Base-by-base conservation (phyloP, 2,888 invertebrate genomes). In the Aethes cnicana region DNA sequence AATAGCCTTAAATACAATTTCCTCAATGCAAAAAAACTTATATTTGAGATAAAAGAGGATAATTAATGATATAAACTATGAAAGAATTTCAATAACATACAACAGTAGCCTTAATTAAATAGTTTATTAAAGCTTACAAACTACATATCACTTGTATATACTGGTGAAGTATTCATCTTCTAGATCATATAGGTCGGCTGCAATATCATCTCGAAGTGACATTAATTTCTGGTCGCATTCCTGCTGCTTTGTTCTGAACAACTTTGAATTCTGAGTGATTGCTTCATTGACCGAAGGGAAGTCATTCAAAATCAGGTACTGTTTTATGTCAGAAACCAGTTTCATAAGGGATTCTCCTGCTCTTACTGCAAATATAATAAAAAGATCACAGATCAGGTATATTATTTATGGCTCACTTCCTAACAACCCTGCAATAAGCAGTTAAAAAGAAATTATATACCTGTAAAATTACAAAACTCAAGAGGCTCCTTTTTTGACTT, bases 261-360 rank as follows among this genome's bases (percentile, higher is more conserved):
- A 81, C 74, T 96, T 95, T 0, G 96, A 96, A 75, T 97, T 98
- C 63, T 96, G 95, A n/a, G 96, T 94, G 58, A 99, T 98, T 0
- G 98, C 97, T 73, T 98, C 98, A 79, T 99, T 99, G 0, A 99
- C 97, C 1, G 98, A 98, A 33, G 98, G 98, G 76, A 99, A 99
- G 84, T 99, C 99, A 80, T 99, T 99, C 12, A 99, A 91, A 68
- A 99, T 98, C 33, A 99, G 90, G 81, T 98, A 99, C 75, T 99
- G 98, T 73, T 99, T 99, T 57, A 99, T 96, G 77, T 99, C 98
- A 0, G 98, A 97, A 0, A 98, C 98, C 18, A 99, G 90, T 81
- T 98, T 98, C 95, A 98, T 97, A 16, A 99, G 82, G 0, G 98
- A 98, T 88, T 99, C 98, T 0, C 97, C 98, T 53, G 99, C 98